These are phyloP conservation scores for Turritopsis dohrnii DNA, from an alignment of 30 jellyfish, hydroid and myxozoan species.

Conservation along the genomic window DNA sequence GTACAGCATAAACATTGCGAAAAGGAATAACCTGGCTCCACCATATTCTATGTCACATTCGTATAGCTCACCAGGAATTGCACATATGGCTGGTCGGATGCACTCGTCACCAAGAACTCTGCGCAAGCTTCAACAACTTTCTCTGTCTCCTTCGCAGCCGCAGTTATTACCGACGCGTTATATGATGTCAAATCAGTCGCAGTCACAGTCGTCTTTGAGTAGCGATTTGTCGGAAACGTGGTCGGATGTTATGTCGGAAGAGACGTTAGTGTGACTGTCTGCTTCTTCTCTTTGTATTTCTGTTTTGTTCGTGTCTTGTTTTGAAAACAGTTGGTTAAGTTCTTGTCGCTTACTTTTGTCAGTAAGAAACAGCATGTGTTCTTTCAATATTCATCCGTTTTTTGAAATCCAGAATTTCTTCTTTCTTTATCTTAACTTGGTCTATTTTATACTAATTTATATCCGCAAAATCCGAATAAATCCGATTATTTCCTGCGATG, in stretches of 20 bases:
- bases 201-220: conserved; percentile 30
- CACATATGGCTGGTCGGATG: not conserved
- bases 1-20: conserved; percentile 41
- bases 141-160: conserved; percentile 27
- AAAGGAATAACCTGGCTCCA: conserved; percentile 5
- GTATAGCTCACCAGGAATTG: conserved; percentile 39
- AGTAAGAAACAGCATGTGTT: too few species aligned
- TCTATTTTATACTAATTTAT: too few species aligned
- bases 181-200: conserved; percentile 21
- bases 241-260: conserved; percentile 38
- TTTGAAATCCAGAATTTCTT: not conserved
- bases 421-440: not conserved
- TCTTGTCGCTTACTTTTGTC: too few species aligned
- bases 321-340: too few species aligned
- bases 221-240: conserved; percentile 37
- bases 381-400: too few species aligned
- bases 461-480: too few species aligned
- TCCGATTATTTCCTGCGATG: too few species aligned
- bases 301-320: not conserved
- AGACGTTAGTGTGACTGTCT: conserved; percentile 25
- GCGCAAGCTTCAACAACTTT: conserved; percentile 28
- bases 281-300: not conserved
- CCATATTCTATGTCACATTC: conserved; percentile 30
- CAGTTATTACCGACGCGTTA: conserved; percentile 19
- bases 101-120: conserved; percentile 30